phyloP scores from a whole-genome alignment of 2,797 vertebrate species.

The Loriculus beryllinus region DNA sequence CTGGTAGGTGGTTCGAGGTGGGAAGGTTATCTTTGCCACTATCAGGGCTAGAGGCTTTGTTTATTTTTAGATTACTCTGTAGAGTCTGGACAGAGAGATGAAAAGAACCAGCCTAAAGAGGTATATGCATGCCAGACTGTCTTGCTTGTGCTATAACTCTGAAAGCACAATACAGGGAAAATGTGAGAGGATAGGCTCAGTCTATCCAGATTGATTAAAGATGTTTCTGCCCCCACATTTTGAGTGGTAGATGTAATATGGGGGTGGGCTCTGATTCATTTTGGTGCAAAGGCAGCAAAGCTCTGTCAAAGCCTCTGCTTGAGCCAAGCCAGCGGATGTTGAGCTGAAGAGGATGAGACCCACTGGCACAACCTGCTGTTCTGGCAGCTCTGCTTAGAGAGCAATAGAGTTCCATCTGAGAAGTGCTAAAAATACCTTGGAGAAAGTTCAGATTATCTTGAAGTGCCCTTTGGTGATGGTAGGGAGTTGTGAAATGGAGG shows the following conservation, averaged over 20 bases:
- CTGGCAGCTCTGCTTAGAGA: neutral
- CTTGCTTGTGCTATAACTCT: neutral
- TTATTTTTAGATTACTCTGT: slow-evolving; percentile 32
- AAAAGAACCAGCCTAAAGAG: slow-evolving; percentile 13
- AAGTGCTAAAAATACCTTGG: neutral
- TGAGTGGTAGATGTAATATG: neutral
- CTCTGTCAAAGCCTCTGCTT: neutral
- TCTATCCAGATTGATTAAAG: neutral
- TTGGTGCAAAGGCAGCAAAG: neutral
- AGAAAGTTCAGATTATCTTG: neutral
- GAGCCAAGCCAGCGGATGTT: neutral
- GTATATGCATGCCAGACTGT: neutral
- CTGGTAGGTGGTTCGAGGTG: neutral
- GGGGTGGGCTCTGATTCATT: slow-evolving; percentile 20
- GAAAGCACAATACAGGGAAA: neutral
- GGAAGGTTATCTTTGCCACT: slow-evolving; percentile 22
- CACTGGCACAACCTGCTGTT: neutral
- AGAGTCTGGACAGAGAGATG: slow-evolving; percentile 11
- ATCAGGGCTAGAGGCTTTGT: neutral
- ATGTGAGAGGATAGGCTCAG: neutral
- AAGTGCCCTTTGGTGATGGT: neutral
- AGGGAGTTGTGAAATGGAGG: neutral
- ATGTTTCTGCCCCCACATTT: neutral
- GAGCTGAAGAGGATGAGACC: neutral
- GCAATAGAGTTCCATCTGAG: neutral